Conservation (phyloP, 2,113 vertebrate genomes). For the Cephalopterus ornatus region DNA sequence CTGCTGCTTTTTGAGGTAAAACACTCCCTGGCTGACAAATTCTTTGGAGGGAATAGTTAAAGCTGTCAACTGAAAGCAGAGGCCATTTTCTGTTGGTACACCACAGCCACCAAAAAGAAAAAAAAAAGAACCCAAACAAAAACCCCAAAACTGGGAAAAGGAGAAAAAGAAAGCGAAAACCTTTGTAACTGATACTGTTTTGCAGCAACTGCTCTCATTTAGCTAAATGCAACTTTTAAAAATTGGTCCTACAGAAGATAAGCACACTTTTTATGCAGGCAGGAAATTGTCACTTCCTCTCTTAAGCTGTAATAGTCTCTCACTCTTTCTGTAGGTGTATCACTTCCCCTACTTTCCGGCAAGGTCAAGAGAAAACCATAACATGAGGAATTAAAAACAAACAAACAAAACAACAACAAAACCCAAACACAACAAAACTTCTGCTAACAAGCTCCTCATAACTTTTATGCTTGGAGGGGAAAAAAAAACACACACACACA, state of each 20-base stretch:
- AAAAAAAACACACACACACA: background rate
- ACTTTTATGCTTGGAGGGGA: background rate
- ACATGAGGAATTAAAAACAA: rapidly evolving
- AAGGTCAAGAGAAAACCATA: background rate
- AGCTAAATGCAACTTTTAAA: background rate
- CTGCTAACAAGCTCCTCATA: background rate
- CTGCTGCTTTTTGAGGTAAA: background rate
- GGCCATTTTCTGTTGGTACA: background rate
- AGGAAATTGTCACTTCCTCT: background rate
- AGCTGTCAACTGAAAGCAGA: background rate
- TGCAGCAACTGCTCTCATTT: background rate
- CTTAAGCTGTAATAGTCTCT: background rate
- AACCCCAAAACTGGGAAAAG: background rate
- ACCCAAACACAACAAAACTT: background rate
- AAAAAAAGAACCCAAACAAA: background rate
- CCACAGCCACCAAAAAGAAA: background rate
- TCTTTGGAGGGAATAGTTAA: background rate
- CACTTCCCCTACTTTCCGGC: background rate
- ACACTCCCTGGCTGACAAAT: background rate
- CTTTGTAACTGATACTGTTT: background rate
- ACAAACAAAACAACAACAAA: background rate
- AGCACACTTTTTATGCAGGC: background rate
- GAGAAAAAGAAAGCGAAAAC: background rate
- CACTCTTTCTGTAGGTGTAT: background rate
- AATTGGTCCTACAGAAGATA: background rate